phyloP scores from a whole-genome alignment of 2,113 vertebrate genomes.

The Ancistrus triradiatus region DNA sequence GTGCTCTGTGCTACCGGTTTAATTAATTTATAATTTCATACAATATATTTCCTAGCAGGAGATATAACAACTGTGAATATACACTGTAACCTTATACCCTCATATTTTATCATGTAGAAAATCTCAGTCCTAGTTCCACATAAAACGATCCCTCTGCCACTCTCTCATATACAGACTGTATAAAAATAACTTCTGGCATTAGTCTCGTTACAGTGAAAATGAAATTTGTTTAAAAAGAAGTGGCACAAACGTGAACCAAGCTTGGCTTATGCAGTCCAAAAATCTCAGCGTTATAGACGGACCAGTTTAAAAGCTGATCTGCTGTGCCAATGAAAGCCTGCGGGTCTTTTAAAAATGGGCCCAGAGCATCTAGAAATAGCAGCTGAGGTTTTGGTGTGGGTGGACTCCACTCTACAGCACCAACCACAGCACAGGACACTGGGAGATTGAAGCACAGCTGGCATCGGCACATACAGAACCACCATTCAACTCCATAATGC shows the following conservation, averaged over 20 bases:
- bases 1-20: too few species aligned
- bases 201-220: slow-evolving; percentile 29
- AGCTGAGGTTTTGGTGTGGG: slow-evolving; percentile 49
- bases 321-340: slow-evolving; percentile 64
- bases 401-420: slow-evolving; percentile 37
- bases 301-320: slow-evolving; percentile 40
- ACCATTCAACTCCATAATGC: slow-evolving; percentile 24
- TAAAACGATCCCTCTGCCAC: slow-evolving; percentile 21
- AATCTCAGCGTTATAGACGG: slow-evolving; percentile 48
- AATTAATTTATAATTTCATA: too few species aligned
- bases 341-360: slow-evolving; percentile 56
- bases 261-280: slow-evolving; percentile 47
- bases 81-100: too few species aligned
- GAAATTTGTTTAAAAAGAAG: slow-evolving; percentile 47
- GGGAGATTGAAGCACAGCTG: slow-evolving; percentile 51
- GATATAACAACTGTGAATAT: too few species aligned
- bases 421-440: slow-evolving; percentile 55
- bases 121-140: slow-evolving; percentile 40
- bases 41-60: too few species aligned
- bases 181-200: slow-evolving; percentile 10
- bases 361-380: slow-evolving; percentile 60
- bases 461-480: slow-evolving; percentile 25
- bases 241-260: slow-evolving; percentile 38
- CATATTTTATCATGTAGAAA: too few species aligned
- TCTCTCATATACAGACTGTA: background rate